Base-by-base conservation (phyloP, 2,888 invertebrate genomes). In the Alviniconcha strummeri region DNA sequence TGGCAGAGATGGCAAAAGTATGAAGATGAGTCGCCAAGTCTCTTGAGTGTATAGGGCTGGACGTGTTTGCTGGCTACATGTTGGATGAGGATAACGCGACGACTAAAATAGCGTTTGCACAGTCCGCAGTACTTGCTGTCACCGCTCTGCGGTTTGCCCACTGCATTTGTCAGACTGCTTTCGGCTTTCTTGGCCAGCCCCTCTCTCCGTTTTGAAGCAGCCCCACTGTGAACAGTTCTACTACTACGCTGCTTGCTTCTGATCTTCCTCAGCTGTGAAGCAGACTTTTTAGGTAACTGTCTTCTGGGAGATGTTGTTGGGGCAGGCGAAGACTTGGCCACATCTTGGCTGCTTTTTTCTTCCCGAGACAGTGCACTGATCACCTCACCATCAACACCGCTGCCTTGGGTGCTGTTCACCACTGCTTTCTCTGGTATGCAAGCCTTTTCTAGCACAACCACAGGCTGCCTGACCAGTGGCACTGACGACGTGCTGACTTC, bases 1-100 rank as follows among this genome's bases (percentile, higher is more conserved):
- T 87, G 84, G 67, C 88, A 88, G 55, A 86, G 76, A 60, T 86
- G 85, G 80, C 88, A 88, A 69, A 85, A 79, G 55, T 84, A 86
- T 1, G 80, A 84, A 15, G 84, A 79, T 15, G 80, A 72, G 54
- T 85, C 83, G 5, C 84, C 81, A 4, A 77, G 56, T 17, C 82
- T 85, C 60, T 85, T 81, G 75, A 82, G 67, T 9, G 85, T 85
- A 75, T 86, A 87, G 6, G 85, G 85, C 52, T 85, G 77, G 52
- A 87, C 57, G 57, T 87, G 87, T 8, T 81, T 84, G 64, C 84
- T 81, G 60, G 85, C 87, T 67, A 84, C 81, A 67, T 87, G 87
- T 80, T 86, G 85, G 36, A 86, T 81, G 19, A 87, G 74, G 15
- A 84, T 83, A 36, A 84, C 56, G 5, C 83, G 79, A 15, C 72